A percentile compares a stretch with the other conserved stretches of the same genome.
Conservation (phyloP, 2,113 vertebrate species). For the Anguilla rostrata region DNA sequence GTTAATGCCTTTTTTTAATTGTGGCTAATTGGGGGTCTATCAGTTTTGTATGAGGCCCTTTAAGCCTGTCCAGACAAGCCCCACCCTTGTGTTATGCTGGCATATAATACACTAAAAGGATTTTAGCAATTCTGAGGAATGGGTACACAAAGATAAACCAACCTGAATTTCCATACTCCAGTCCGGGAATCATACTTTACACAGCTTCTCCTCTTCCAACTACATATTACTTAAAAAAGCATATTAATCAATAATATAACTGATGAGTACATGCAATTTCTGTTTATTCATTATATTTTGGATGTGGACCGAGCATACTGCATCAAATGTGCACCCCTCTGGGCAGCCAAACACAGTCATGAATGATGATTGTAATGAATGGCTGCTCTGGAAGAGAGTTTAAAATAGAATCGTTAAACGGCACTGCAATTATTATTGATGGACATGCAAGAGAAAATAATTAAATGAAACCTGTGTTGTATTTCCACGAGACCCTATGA, state of each 20-base stretch:
- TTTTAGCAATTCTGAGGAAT: no score
- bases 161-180: no score
- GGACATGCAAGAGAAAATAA: conserved; percentile 1
- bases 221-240: background rate
- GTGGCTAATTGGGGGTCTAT: no score
- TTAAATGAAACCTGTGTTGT: background rate
- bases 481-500: background rate
- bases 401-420: background rate
- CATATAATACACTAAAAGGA: no score
- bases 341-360: background rate
- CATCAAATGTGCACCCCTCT: background rate
- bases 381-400: background rate
- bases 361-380: background rate
- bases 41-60: no score
- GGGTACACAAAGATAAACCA: no score
- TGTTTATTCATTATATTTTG: background rate
- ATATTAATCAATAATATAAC: background rate
- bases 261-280: background rate
- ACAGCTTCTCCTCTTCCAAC: background rate
- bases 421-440: background rate
- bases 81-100: no score
- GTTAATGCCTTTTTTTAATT: no score
- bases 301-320: background rate
- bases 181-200: no score
- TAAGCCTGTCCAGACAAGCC: no score